These are phyloP conservation scores for Arizona elegans DNA, from an alignment of 2,113 vertebrate genomes.

Conservation along the genomic window DNA sequence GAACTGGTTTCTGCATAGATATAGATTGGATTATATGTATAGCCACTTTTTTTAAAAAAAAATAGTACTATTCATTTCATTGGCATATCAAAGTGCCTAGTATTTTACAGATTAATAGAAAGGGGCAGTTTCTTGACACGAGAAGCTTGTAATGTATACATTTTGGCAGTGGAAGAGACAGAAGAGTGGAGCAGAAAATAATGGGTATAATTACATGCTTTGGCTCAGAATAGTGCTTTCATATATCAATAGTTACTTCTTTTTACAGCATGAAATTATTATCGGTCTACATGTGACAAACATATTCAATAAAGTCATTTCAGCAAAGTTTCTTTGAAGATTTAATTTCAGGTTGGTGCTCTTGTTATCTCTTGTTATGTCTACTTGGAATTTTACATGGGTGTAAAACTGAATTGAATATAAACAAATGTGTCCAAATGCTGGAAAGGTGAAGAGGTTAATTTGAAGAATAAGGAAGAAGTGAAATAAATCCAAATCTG, in stretches of 20 bases:
- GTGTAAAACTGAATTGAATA: neutral
- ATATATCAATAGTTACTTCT: neutral
- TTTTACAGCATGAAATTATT: neutral
- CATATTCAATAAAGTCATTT: neutral
- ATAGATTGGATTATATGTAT: neutral
- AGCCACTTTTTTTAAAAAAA: neutral
- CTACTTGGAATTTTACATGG: neutral
- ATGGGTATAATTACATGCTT: neutral
- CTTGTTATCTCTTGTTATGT: neutral
- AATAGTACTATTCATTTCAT: neutral
- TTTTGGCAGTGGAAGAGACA: neutral
- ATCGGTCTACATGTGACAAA: neutral
- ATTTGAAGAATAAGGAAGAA: constrained; percentile 23
- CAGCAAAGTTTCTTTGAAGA: neutral
- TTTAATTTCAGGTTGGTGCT: neutral
- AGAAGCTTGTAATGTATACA: neutral
- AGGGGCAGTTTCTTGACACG: neutral
- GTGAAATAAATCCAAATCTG: neutral
- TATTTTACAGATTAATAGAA: neutral
- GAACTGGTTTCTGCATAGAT: neutral
- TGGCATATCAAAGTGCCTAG: neutral
- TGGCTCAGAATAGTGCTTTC: neutral
- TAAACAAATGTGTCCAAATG: neutral
- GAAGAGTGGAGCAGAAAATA: neutral
- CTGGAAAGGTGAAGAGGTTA: constrained; percentile 9